phyloP scores from a whole-genome alignment of 2,797 vertebrate species.

The Carduelis carduelis region DNA sequence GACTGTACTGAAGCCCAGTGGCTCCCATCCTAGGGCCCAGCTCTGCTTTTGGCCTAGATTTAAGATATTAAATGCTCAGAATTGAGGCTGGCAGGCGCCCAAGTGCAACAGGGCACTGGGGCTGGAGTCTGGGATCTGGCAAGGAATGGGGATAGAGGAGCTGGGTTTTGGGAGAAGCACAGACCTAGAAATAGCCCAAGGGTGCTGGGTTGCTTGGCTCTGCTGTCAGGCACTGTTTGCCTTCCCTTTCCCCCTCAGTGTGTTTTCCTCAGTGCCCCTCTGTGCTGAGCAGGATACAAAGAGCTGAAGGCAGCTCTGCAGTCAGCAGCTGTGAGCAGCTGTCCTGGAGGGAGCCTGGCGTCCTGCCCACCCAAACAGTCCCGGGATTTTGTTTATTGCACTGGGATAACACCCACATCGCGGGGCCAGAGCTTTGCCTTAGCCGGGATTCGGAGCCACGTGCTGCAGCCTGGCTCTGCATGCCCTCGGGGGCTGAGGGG shows the following conservation, averaged over 20 bases:
- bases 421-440: background rate
- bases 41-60: background rate
- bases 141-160: background rate
- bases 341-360: background rate
- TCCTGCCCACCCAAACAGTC: background rate
- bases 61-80: background rate
- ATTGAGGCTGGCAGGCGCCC: background rate
- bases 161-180: background rate
- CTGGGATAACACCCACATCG: background rate
- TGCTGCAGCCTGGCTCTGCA: background rate
- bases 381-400: background rate
- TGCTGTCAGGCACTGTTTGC: background rate
- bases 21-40: background rate
- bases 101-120: background rate
- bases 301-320: background rate
- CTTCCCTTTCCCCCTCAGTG: background rate
- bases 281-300: background rate
- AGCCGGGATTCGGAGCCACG: background rate
- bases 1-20: background rate
- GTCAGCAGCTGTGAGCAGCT: background rate
- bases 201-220: background rate
- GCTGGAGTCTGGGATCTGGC: background rate
- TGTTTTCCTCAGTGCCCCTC: background rate
- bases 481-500: background rate
- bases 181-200: background rate